These are phyloP conservation scores for Plusia festucae DNA, from an alignment of 2,888 invertebrate genomes.

Conservation along the genomic window DNA sequence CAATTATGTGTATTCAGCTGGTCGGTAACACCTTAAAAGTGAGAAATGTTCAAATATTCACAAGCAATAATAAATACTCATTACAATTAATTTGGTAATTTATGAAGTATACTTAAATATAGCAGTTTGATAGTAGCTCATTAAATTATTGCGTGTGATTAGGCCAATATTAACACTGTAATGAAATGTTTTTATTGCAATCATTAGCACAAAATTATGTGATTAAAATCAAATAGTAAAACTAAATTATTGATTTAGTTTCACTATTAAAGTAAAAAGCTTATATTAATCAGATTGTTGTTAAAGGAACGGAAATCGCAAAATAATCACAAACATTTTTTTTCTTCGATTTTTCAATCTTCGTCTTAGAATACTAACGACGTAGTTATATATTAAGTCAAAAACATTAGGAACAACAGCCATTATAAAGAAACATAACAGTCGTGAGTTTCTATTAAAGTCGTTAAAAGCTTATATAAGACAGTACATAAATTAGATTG, in stretches of 20 bases:
- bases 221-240: conserved; percentile 13
- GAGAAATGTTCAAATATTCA: conserved; percentile 42
- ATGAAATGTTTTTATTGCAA: conserved; percentile 15
- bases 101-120: conserved; percentile 7
- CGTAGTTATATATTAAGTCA: background rate
- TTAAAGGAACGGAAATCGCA: conserved; percentile 33
- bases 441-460: background rate
- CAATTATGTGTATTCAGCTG: conserved; percentile 25
- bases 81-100: conserved; percentile 17
- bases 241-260: conserved; percentile 9
- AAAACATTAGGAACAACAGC: background rate
- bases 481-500: background rate
- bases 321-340: conserved; percentile 2
- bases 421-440: background rate
- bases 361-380: background rate
- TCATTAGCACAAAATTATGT: conserved; percentile 35
- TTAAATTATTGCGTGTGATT: conserved; percentile 31
- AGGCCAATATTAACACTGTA: conserved; percentile 13
- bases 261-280: conserved; percentile 16
- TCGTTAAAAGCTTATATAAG: background rate
- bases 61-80: conserved; percentile 42
- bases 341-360: background rate
- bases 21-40: conserved; percentile 19
- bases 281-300: conserved; percentile 29
- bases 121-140: conserved; percentile 5